Base-by-base conservation (phyloP, 2,888 invertebrate genomes). In the Frankliniella fusca region DNA sequence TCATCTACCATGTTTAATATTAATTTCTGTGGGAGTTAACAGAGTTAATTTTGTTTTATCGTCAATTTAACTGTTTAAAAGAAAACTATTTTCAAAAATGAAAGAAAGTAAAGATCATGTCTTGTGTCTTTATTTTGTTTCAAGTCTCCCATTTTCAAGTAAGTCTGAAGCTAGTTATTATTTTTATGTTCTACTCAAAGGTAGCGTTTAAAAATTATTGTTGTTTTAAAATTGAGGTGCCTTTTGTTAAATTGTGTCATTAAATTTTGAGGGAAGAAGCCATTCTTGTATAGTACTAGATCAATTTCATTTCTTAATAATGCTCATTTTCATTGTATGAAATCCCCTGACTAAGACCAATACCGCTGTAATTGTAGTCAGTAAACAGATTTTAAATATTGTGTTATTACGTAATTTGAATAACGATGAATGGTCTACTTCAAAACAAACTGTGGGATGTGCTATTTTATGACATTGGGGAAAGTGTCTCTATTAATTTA, bases 71-170 rank as follows among this genome's bases (percentile, higher is more conserved):
- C 3, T 76, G 70, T 76, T 27, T 2, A 11, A 27, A 76, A 27
- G 12, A 23, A 10, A 76, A 76, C 70, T 76, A 76, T 76, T 76
- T 76, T 76, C 23, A 12, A 76, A 27, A 27, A 23, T 7, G 70
- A 76, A 76, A 27, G 23, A 76, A 76, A 76, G 10, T 27, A 12
- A 76, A 76, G 27, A 76, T 76, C 70, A 27, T 76, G 70, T 27
- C 27, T n/a, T 27, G 70, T 76, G 27, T 76, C 70, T 76, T 76
- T 76, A 76, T 76, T 76, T 76, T 76, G 70, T 76, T 76, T 27
- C 70, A 76, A 9, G 23, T 76, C 70, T 76, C 70, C 70, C 70
- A 76, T 27, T 76, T 76, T 76, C 54, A 76, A 9, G 70, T 23
- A 76, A 76, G 70, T 76, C 70, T 76, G 70, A 76, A 76, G 12